A percentile compares a stretch with the other conserved stretches of the same genome.
Evolutionary conservation across 2,888 invertebrate species (phyloP).

Genomic region (Chrysina gloriosa): DNA sequence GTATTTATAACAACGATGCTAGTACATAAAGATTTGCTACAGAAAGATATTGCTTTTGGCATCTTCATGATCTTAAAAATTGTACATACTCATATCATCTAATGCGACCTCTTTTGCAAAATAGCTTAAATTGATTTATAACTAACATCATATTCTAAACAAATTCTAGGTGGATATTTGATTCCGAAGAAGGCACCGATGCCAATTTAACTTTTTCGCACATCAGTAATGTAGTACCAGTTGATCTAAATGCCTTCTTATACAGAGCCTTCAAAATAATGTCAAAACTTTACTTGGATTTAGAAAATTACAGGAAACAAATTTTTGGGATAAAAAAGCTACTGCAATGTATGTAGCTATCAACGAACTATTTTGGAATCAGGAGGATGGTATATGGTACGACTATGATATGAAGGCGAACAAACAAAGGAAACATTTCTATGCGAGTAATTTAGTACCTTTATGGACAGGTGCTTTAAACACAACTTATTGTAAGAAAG

Average conservation of each 20-base stretch:
- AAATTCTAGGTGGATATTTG: slow-evolving; percentile 74
- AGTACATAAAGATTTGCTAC: no score
- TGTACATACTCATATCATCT: no score
- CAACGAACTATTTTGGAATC: slow-evolving; percentile 80
- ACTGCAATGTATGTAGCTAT: slow-evolving; percentile 72
- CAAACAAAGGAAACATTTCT: slow-evolving; percentile 66
- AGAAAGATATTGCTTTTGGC: no score
- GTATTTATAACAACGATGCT: no score
- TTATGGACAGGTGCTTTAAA: slow-evolving; percentile 72
- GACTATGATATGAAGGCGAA: slow-evolving; percentile 76
- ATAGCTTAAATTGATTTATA: neutral
- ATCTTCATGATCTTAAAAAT: no score
- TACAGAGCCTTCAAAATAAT: slow-evolving; percentile 76
- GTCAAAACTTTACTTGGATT: slow-evolving; percentile 70
- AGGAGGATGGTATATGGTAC: slow-evolving; percentile 81
- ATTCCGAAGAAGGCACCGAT: slow-evolving; percentile 69
- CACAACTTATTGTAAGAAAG: neutral
- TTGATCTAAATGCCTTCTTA: slow-evolving; percentile 84
- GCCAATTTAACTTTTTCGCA: slow-evolving; percentile 72
- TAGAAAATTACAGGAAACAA: slow-evolving; percentile 65
- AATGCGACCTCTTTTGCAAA: no score
- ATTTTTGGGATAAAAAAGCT: slow-evolving; percentile 68
- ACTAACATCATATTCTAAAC: neutral
- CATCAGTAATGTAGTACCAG: slow-evolving; percentile 78
- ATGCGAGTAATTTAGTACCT: slow-evolving; percentile 72